Conservation (phyloP, 2,113 vertebrate species). For the Camelus bactrianus region DNA sequence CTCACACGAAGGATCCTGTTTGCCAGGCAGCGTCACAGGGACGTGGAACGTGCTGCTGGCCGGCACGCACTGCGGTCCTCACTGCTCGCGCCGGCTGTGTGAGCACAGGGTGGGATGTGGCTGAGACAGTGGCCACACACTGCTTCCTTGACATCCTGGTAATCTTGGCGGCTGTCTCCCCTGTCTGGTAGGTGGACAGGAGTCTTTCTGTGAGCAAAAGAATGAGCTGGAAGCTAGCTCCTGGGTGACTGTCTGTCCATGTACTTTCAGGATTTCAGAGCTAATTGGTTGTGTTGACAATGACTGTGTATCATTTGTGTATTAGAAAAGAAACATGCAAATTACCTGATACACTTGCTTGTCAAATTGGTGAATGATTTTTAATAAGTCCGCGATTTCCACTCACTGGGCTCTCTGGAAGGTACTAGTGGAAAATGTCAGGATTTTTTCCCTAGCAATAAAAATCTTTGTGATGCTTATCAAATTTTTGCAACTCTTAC, state of each 20-base stretch:
- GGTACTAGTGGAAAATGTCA: not conserved
- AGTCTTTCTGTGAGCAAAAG: not conserved
- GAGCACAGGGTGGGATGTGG: not conserved
- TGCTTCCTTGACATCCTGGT: not conserved
- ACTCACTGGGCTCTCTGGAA: not conserved
- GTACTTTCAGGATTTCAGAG: slow-evolving; percentile 33
- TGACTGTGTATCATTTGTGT: slow-evolving; percentile 19
- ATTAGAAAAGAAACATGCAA: slow-evolving; percentile 10
- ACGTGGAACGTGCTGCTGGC: not conserved
- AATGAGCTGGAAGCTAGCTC: not conserved
- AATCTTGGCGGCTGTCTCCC: not conserved
- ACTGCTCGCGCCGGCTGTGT: not conserved
- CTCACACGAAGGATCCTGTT: not conserved
- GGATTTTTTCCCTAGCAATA: not conserved
- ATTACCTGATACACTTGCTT: slow-evolving; percentile 8
- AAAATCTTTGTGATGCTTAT: not conserved
- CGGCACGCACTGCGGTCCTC: not conserved
- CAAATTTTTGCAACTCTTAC: not conserved
- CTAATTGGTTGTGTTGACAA: slow-evolving; percentile 37
- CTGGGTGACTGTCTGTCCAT: not conserved
- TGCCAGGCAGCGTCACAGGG: not conserved
- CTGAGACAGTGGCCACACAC: not conserved
- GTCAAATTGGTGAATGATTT: slow-evolving; percentile 20
- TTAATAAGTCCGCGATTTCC: not conserved
- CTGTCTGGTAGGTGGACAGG: not conserved